These are phyloP conservation scores for Crotalus horridus DNA, from an alignment of 2,113 vertebrate species.

Conservation along the genomic window DNA sequence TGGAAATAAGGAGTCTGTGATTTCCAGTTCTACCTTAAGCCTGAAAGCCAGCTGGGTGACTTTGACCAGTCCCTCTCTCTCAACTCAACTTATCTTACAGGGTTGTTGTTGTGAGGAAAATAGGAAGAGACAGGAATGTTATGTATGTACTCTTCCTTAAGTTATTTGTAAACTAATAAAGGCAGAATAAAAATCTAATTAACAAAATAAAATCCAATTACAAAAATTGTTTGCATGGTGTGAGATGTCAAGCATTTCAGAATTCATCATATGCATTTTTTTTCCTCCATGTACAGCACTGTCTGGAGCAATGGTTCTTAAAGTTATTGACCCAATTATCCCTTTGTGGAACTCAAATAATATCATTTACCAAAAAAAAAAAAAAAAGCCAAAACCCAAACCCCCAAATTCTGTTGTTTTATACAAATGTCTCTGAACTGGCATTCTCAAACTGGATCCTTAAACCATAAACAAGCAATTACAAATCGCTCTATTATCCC, in stretches of 20 bases:
- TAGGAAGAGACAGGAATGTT: no score
- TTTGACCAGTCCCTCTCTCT: no score
- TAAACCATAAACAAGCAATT: background rate
- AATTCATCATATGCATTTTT: background rate
- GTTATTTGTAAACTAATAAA: no score
- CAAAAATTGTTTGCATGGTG: background rate
- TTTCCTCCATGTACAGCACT: background rate
- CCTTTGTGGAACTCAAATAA: background rate
- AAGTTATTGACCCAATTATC: background rate
- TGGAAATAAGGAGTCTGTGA: no score
- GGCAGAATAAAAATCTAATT: no score
- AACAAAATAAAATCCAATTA: background rate
- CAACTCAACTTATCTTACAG: no score
- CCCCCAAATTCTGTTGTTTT: background rate
- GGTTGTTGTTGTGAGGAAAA: no score
- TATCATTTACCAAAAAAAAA: background rate
- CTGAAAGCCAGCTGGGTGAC: no score
- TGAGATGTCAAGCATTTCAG: background rate
- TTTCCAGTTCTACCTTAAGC: no score
- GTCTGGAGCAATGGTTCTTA: background rate
- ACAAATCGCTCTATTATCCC: background rate
- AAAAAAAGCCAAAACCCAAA: background rate
- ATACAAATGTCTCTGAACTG: background rate
- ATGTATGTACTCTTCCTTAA: no score
- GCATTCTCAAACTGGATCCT: background rate